Percentiles rank a stretch among this genome's conserved stretches.
These are phyloP conservation scores for Prionailurus viverrinus DNA, from an alignment of 2,113 vertebrate species.

Conservation along the genomic window DNA sequence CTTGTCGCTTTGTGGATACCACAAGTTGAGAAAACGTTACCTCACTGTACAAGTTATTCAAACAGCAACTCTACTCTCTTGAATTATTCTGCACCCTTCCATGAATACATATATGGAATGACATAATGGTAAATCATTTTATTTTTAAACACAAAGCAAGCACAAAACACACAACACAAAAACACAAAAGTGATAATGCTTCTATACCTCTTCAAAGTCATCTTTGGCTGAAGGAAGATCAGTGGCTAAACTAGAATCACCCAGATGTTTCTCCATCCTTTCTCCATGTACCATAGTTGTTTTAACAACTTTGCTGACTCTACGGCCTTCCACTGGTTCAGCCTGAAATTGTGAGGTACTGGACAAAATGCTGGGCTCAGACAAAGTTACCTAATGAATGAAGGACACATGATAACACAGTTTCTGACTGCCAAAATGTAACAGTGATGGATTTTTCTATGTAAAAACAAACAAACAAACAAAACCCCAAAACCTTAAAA, in stretches of 20 bases:
- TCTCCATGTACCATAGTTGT: conserved; percentile 94
- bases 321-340: conserved; percentile 94
- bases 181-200: neutral
- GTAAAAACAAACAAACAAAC: neutral
- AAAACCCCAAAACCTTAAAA: too few species aligned
- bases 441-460: neutral
- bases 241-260: conserved; percentile 92
- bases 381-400: conserved; percentile 90
- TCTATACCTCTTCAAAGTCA: conserved; percentile 96
- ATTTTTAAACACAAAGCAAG: neutral
- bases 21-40: neutral
- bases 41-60: neutral
- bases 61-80: neutral
- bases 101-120: neutral
- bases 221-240: conserved; percentile 97
- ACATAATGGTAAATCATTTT: neutral
- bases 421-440: neutral
- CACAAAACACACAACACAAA: neutral
- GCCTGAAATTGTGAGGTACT: conserved; percentile 92
- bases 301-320: conserved; percentile 97
- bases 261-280: conserved; percentile 93
- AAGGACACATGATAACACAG: conserved; percentile 58
- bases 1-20: too few species aligned
- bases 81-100: too few species aligned
- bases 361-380: conserved; percentile 87